These are phyloP conservation scores for Epizoanthus scotinus DNA, from an alignment of 92 coral and sea anemone species.

Conservation along the genomic window DNA sequence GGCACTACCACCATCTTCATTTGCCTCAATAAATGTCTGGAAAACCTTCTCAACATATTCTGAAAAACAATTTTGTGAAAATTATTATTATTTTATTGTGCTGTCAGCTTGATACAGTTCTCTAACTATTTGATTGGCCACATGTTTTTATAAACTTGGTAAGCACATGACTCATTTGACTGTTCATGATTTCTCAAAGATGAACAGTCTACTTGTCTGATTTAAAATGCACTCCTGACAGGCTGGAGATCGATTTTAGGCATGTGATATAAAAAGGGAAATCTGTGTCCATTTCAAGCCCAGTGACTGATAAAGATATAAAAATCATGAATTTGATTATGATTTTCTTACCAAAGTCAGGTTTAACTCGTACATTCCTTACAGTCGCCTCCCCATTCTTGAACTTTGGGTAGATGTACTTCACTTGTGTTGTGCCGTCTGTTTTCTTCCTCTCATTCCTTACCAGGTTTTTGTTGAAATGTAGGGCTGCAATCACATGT, in stretches of 20 bases:
- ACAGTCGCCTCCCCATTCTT: slow-evolving; percentile 39
- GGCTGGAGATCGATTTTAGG: no score
- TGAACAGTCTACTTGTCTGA: slow-evolving; percentile 1
- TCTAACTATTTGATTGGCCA: background rate
- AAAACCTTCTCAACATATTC: slow-evolving; percentile 5
- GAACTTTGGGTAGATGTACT: background rate
- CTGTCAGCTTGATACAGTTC: background rate
- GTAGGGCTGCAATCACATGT: slow-evolving; percentile 39
- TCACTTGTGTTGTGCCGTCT: background rate
- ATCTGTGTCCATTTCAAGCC: background rate
- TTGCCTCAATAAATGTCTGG: slow-evolving; percentile 6
- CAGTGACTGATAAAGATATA: background rate
- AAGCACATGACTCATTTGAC: background rate
- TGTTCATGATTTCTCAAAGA: slow-evolving; percentile 3
- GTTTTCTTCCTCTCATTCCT: slow-evolving; percentile 3
- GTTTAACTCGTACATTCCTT: slow-evolving; percentile 29
- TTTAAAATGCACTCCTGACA: background rate
- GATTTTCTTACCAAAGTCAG: slow-evolving; percentile 33
- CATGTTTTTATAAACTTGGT: background rate
- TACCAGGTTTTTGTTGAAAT: slow-evolving; percentile 31
- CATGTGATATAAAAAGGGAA: background rate
- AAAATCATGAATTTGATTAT: background rate
- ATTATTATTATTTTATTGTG: background rate
- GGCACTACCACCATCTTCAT: slow-evolving; percentile 1
- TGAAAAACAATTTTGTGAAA: background rate